Evolutionary conservation across 2,797 vertebrate species (phyloP).

Genomic region (Ceryle rudis): DNA sequence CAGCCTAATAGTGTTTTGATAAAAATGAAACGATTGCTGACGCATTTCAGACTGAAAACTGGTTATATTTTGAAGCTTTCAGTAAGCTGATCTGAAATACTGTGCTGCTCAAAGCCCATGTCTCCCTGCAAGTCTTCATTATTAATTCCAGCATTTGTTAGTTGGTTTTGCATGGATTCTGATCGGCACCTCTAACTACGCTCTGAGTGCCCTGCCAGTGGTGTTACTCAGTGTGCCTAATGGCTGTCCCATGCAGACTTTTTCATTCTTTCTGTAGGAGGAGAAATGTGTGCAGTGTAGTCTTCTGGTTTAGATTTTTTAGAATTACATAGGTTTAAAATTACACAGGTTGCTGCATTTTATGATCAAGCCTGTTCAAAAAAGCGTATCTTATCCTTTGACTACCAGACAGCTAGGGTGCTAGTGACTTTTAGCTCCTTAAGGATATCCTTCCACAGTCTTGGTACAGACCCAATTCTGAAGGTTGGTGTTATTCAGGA

Average conservation of each 20-base stretch:
- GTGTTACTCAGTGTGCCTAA: not conserved
- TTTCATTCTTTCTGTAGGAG: not conserved
- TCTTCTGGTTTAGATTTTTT: not conserved
- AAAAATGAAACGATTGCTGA: slow-evolving; percentile 82
- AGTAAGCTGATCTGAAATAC: slow-evolving; percentile 76
- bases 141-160: slow-evolving; percentile 53
- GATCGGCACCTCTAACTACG: not conserved
- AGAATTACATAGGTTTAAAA: not conserved
- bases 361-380: not conserved
- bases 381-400: not conserved
- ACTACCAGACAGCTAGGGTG: not conserved
- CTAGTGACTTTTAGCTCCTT: not conserved
- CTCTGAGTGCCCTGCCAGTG: not conserved
- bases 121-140: slow-evolving; percentile 46
- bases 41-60: slow-evolving; percentile 77
- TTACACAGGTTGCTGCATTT: not conserved
- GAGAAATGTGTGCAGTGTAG: not conserved
- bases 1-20: slow-evolving; percentile 85
- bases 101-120: slow-evolving; percentile 55
- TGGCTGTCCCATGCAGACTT: not conserved
- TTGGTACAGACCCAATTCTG: not conserved
- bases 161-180: not conserved
- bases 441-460: not conserved
- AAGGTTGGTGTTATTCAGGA: not conserved
- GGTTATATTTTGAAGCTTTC: slow-evolving; percentile 78